phyloP scores from a whole-genome alignment of 2,888 invertebrate species.

The Pachycephus smyrnensis region DNA sequence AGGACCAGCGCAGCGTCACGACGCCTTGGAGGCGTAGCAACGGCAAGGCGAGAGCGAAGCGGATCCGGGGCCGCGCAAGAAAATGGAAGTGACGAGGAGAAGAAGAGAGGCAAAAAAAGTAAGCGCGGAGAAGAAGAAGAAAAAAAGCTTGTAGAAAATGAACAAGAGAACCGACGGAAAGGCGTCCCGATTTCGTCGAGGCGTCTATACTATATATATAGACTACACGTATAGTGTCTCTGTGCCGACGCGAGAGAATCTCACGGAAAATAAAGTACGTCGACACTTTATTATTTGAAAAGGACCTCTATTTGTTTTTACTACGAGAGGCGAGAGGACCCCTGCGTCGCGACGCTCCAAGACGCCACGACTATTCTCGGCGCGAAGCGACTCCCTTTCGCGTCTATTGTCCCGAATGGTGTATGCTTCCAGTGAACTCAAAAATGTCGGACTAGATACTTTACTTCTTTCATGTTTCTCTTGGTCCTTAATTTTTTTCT shows the following conservation, averaged over 20 bases:
- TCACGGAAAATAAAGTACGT: slow-evolving; percentile 7
- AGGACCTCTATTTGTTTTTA: slow-evolving; percentile 8
- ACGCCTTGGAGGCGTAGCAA: slow-evolving; percentile 9
- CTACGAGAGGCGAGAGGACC: slow-evolving; percentile 3
- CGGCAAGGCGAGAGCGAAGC: not conserved
- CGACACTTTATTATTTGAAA: slow-evolving; percentile 4
- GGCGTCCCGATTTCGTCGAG: not conserved
- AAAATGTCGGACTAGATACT: not conserved
- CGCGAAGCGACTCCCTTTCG: not conserved
- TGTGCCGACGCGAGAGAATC: not conserved
- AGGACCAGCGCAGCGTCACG: slow-evolving; percentile 13
- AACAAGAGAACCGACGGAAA: not conserved
- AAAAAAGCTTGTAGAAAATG: not conserved
- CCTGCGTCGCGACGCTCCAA: not conserved
- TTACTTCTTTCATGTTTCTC: not conserved
- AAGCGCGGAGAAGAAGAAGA: not conserved
- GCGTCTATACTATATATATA: not conserved
- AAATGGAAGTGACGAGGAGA: not conserved
- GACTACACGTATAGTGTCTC: not conserved
- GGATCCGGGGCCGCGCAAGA: slow-evolving; percentile 9
- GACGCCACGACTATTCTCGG: not conserved
- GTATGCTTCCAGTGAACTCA: not conserved
- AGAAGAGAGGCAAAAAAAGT: not conserved
- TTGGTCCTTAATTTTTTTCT: not conserved
- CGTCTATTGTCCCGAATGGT: not conserved